A percentile compares a stretch with the other conserved stretches of the same genome.
Evolutionary conservation across 37 sponge, comb jelly and placozoan species (phyloP).

Genomic region (Cliona cf. orientalis): DNA sequence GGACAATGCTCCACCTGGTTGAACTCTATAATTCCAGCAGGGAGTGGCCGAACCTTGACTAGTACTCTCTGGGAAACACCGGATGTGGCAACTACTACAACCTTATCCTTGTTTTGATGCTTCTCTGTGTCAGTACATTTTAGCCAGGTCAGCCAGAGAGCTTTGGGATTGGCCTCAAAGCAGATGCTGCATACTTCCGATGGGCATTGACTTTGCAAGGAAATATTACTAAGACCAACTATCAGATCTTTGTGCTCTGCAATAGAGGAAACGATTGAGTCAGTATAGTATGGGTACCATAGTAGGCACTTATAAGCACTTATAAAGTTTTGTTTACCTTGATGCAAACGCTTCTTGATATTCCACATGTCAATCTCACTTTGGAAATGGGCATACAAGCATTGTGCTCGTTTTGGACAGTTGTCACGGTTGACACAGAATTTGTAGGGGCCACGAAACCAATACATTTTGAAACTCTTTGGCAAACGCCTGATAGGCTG

Average conservation of each 20-base stretch:
- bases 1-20: not conserved
- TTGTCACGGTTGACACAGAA: not conserved
- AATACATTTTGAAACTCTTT: not conserved
- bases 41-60: not conserved
- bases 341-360: not conserved
- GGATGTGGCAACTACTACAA: not conserved
- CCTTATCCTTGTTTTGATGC: not conserved
- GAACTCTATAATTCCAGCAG: not conserved
- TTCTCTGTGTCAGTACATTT: not conserved
- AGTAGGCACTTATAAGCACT: not conserved
- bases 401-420: not conserved
- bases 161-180: not conserved
- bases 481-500: not conserved
- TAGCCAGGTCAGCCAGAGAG: constrained; percentile 18
- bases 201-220: not conserved
- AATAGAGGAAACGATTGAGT: not conserved
- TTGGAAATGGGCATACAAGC: not conserved
- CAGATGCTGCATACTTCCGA: not conserved
- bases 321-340: not conserved
- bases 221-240: not conserved
- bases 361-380: constrained; percentile 4
- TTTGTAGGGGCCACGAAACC: not conserved
- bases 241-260: not conserved
- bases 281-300: not conserved
- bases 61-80: not conserved